Conservation (phyloP, 2,888 invertebrate genomes). For the Tolmerus cingulatus region DNA sequence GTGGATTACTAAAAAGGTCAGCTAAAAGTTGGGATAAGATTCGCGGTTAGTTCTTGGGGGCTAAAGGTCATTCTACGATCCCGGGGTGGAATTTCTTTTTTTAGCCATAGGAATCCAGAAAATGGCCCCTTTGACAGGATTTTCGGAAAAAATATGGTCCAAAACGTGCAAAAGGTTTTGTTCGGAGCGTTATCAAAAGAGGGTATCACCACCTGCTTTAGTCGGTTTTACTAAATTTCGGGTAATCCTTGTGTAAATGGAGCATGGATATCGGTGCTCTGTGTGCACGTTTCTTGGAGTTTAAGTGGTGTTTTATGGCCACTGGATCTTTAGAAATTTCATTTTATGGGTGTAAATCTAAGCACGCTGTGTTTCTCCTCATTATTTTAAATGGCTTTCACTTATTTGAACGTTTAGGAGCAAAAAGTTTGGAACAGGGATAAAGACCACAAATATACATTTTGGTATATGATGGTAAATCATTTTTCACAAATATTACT, state of each 20-base stretch:
- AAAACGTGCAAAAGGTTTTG: not conserved
- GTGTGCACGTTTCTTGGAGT: not conserved
- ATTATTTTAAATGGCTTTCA: not conserved
- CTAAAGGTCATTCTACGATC: not conserved
- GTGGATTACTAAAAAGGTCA: not conserved
- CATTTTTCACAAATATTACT: not conserved
- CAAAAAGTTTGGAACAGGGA: not conserved
- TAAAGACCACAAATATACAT: not conserved
- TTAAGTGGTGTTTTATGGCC: not conserved
- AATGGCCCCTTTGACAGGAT: not conserved
- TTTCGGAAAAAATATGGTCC: not conserved
- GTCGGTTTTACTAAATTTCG: not conserved
- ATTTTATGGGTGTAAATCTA: not conserved
- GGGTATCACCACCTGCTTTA: not conserved
- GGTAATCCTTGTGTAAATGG: not conserved
- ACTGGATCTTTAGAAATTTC: not conserved
- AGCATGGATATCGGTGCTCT: not conserved
- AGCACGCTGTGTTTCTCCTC: not conserved
- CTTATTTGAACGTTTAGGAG: not conserved
- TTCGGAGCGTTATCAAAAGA: not conserved
- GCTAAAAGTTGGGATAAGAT: not conserved
- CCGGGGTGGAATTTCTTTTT: not conserved
- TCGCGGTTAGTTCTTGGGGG: not conserved
- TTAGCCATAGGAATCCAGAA: not conserved
- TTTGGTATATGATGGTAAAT: not conserved